A percentile compares a stretch with the other conserved stretches of the same genome.
Evolutionary conservation across 2,113 vertebrate genomes (phyloP).

Genomic region (Gobiocypris rarus): DNA sequence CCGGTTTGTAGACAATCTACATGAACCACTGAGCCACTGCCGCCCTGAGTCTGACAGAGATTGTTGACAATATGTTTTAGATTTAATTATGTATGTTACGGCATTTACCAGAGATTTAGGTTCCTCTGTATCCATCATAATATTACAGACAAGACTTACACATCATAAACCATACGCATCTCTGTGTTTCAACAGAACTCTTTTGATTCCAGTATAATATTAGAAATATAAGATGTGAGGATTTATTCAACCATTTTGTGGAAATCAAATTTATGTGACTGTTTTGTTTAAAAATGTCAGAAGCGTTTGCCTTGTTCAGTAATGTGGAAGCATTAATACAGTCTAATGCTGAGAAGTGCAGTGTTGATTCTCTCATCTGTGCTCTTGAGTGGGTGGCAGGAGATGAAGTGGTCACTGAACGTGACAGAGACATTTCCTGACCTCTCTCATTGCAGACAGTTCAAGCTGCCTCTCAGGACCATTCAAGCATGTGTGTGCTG

Average conservation of each 20-base stretch:
- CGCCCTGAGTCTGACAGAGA: no score
- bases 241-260: not conserved
- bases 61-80: no score
- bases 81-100: not conserved
- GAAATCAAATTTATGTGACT: slow-evolving; percentile 12
- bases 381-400: not conserved
- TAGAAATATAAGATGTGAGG: not conserved
- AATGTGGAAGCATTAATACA: slow-evolving; percentile 13
- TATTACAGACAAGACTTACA: not conserved
- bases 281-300: slow-evolving; percentile 15
- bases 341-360: slow-evolving; percentile 10
- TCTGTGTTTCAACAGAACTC: not conserved
- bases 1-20: no score
- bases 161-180: not conserved
- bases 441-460: slow-evolving; percentile 31
- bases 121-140: no score
- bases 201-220: not conserved
- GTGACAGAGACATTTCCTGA: slow-evolving; percentile 28
- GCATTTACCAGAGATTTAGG: not conserved
- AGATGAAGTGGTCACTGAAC: slow-evolving; percentile 4
- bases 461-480: slow-evolving; percentile 20
- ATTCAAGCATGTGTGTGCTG: slow-evolving; percentile 27
- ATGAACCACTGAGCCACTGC: no score
- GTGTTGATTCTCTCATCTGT: slow-evolving; percentile 18
- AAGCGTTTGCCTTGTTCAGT: not conserved